Evolutionary conservation across 1,140 invertebrate genomes (phyloP), one percentile per base, ranked within the genome.

Genomic region (Zaprionus lachaisei): DNA sequence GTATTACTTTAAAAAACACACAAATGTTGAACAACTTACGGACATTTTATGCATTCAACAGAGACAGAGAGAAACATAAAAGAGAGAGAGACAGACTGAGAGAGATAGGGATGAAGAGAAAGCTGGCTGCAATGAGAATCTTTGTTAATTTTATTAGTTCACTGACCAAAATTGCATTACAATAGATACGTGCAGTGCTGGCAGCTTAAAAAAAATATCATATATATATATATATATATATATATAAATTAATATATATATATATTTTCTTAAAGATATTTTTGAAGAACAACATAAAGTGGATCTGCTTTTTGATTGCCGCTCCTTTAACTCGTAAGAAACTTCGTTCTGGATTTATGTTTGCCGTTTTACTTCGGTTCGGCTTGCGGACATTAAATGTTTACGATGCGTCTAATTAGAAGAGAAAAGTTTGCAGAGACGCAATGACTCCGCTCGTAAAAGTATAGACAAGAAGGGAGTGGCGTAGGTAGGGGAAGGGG

Each of bases 141-240:
- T 83, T 83, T 69, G 77, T 77, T 69, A 64, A 80, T 73, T 84
- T 70, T 60, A 77, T 72, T 64, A 47, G 24, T 31, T 37, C 7
- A 9, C 22, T 28, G 26, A 41, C 12, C 12, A 15, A 26, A 47
- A 34, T 24, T 22, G n/a, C 20, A 34, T 47, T 57, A 22, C 14
- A 22, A 5, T 15, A 14, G 12, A 5, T 28, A 6, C 26, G 26
- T 28, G 26, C 26, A 28, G 5, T 26, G 11, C n/a, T 5, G 17
- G 47, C n/a, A 20, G 51, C 51, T 1, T 7, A n/a, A 55, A 26
- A 41, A 41, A 7, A 9, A 47, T 9, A 20, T 47, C n/a, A 7
- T 38, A 9, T 26, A 5, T 26, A 24, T 24, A 20, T 24, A 24
- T 24, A 24, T 24, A 24, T 24, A 5, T 24, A 24, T 24, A 24